Evolutionary conservation across 64 coral and sea anemone genomes (phyloP), one percentile per base, ranked within the genome.

Genomic region (Stylophora pistillata): DNA sequence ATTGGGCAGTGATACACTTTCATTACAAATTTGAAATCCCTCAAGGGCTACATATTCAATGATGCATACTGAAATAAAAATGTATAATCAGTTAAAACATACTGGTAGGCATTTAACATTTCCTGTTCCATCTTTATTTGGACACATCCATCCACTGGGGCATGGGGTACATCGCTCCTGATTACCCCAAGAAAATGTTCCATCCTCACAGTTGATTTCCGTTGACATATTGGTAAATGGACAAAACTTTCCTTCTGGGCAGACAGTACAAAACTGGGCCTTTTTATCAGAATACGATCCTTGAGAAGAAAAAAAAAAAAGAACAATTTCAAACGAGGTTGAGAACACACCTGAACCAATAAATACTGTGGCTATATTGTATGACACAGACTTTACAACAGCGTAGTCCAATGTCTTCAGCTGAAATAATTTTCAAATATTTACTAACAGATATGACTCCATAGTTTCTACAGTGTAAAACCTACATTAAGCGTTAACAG

Each of bases 101-200:
- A 95, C 96, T 23, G 92, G 89, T 9, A 99, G 28, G 52, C 97
- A 99, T 27, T 73, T 92, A 10, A 87, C 91, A 86, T 99, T 99
- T n/a, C 90, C 97, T 85, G 77, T 93, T 60, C 97, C 97, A 88
- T 95, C 93, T 26, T 30, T 80, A 3, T 57, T 70, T 11, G 97
- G 93, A 52, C 97, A 99, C 41, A 79, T 37, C 78, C 94, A 95
- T 47, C 97, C 97, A 85, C 77, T 90, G 23, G 87, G 97, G 27
- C 97, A 99, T 10, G 87, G 30, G 72, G 70, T 70, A 89, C 97
- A 99, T 21, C 74, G 17, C 65, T 77, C 90, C 74, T 92, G 87
- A 33, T 30, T 61, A 68, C 97, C 97, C 31, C 72, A 66, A 69
- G 93, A 95, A 73, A 77, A 99, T 31, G 82, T 71, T 52, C 97